phyloP scores from a whole-genome alignment of 2,113 vertebrate species.

The Corynorhinus townsendii region DNA sequence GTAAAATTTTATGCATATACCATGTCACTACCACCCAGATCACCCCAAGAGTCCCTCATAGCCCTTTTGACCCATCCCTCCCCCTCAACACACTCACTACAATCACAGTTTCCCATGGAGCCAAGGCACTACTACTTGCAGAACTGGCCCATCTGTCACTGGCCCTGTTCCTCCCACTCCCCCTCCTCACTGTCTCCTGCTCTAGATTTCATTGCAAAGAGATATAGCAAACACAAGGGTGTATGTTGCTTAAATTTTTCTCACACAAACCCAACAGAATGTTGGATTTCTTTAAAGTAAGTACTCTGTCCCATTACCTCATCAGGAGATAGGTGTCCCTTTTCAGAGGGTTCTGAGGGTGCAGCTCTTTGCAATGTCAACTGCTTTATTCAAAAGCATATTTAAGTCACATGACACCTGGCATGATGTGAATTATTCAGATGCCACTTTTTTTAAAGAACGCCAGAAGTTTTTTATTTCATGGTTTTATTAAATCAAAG shows the following conservation, averaged over 20 bases:
- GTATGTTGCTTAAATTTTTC: neutral
- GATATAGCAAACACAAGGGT: neutral
- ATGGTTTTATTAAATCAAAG: slow-evolving; percentile 40
- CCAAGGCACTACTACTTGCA: neutral
- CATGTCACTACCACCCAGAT: neutral
- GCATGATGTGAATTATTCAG: slow-evolving; percentile 10
- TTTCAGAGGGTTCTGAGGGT: neutral
- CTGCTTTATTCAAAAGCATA: neutral
- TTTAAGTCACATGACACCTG: neutral
- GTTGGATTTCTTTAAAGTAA: neutral
- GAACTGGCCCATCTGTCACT: neutral
- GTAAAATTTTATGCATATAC: neutral
- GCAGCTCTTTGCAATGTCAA: neutral
- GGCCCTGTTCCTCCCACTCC: neutral
- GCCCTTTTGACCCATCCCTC: neutral
- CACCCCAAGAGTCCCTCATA: neutral
- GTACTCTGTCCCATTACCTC: neutral
- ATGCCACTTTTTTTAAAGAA: slow-evolving; percentile 33
- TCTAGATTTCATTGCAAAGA: slow-evolving; percentile 21
- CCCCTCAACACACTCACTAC: fast-evolving
- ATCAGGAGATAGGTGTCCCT: neutral
- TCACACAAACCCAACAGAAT: neutral
- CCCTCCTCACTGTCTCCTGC: neutral
- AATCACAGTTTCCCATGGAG: neutral
- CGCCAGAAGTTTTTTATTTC: slow-evolving; percentile 17